These are phyloP conservation scores for Ephydatia muelleri DNA, from an alignment of 37 sponge, comb jelly and placozoan genomes.

Conservation along the genomic window DNA sequence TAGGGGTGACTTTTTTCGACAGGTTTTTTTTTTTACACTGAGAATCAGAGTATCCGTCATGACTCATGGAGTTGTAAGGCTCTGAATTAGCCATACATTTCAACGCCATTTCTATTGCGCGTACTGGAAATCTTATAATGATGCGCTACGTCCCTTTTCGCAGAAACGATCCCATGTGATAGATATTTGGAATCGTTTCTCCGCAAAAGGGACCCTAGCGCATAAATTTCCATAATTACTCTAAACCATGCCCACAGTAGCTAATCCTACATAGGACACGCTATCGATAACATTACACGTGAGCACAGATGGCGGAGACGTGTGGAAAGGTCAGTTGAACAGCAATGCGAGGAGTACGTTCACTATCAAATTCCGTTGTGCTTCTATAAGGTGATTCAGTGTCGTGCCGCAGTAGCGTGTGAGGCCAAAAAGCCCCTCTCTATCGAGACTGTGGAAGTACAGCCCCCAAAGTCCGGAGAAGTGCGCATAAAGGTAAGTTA, in stretches of 20 bases:
- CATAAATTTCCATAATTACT: neutral
- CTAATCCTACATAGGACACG: too few relatives aligned
- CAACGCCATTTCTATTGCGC: too few relatives aligned
- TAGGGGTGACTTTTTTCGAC: too few relatives aligned
- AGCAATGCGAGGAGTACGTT: neutral
- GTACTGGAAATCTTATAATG: too few relatives aligned
- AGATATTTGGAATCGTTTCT: too few relatives aligned
- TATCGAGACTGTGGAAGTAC: constrained; percentile 88
- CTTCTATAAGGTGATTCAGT: constrained; percentile 58
- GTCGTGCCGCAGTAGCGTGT: constrained; percentile 95
- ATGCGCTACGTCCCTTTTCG: too few relatives aligned
- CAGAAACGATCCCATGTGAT: too few relatives aligned
- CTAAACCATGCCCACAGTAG: neutral
- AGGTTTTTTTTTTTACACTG: too few relatives aligned
- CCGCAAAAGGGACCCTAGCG: neutral
- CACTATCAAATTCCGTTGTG: neutral
- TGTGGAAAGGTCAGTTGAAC: neutral
- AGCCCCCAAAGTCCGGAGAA: constrained; percentile 92
- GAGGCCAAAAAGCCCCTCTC: constrained; percentile 75
- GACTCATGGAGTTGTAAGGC: too few relatives aligned
- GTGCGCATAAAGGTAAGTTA: constrained; percentile 82
- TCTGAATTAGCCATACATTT: too few relatives aligned
- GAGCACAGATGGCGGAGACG: constrained; percentile 9
- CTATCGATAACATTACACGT: too few relatives aligned
- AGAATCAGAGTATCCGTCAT: too few relatives aligned